Conservation (phyloP, 2,797 vertebrate species). For the Arnoldichthys spilopterus region DNA sequence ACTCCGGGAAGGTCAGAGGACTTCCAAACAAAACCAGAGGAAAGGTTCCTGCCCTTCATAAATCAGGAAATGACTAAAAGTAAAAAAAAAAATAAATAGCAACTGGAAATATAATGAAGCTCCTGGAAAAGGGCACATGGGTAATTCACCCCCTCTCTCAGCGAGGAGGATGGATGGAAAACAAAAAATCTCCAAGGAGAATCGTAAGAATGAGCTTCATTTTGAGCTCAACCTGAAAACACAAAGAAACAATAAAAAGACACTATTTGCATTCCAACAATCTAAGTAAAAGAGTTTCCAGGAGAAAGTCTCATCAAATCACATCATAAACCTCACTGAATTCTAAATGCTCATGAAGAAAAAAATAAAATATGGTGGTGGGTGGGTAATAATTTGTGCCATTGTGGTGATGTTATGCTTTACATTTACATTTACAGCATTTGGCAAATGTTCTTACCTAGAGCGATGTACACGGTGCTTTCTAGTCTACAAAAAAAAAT, state of each 20-base stretch:
- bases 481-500: too few species aligned
- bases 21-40: not conserved
- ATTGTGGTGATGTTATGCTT: too few species aligned
- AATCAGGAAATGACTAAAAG: not conserved
- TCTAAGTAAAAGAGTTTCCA: too few species aligned
- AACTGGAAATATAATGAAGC: not conserved
- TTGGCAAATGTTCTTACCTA: too few species aligned
- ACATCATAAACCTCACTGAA: not conserved
- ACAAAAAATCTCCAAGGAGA: not conserved
- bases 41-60: not conserved
- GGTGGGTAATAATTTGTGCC: too few species aligned
- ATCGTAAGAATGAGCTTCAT: not conserved
- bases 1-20: constrained; percentile 6
- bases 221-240: not conserved
- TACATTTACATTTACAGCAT: too few species aligned
- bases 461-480: too few species aligned
- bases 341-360: too few species aligned
- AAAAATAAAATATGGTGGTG: too few species aligned
- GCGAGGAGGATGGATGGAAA: not conserved
- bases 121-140: constrained; percentile 7
- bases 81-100: not conserved
- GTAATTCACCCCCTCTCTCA: not conserved
- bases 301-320: too few species aligned
- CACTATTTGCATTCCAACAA: too few species aligned
- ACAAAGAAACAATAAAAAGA: not conserved